These are phyloP conservation scores for Meiosimyza platycephala DNA, from an alignment of 2,888 invertebrate genomes.

Conservation along the genomic window DNA sequence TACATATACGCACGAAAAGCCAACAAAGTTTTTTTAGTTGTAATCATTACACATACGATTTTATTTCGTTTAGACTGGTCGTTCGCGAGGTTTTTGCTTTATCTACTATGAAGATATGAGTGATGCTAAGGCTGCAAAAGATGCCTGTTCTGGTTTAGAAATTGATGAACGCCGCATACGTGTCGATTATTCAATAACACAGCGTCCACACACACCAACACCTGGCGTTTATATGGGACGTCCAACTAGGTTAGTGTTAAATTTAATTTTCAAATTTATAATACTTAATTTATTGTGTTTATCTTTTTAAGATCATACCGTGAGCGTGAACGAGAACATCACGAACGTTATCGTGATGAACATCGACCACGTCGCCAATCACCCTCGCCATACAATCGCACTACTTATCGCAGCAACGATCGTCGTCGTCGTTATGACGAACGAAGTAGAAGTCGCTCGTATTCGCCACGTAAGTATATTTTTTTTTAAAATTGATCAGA, in stretches of 20 bases:
- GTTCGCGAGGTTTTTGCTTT: constrained; percentile 96
- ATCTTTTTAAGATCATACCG: constrained; percentile 43
- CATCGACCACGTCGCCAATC: constrained; percentile 49
- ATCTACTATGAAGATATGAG: constrained; percentile 90
- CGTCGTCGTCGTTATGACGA: constrained; percentile 52
- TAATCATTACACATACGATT: neutral
- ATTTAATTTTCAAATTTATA: neutral
- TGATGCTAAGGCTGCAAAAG: constrained; percentile 94
- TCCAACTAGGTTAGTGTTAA: constrained; percentile 72
- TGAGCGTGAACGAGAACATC: constrained; percentile 50
- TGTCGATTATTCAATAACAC: constrained; percentile 96
- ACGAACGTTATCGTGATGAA: constrained; percentile 51
- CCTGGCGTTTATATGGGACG: constrained; percentile 98
- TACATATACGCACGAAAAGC: constrained; percentile 43
- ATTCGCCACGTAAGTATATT: constrained; percentile 54
- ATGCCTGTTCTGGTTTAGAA: constrained; percentile 93
- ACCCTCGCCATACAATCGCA: constrained; percentile 52
- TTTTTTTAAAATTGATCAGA: too few species aligned
- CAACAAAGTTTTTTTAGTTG: neutral
- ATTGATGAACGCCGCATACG: constrained; percentile 93
- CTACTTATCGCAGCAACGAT: constrained; percentile 44
- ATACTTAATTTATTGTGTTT: neutral
- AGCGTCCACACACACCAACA: constrained; percentile 96
- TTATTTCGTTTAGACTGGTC: constrained; percentile 77
- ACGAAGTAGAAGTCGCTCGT: constrained; percentile 58